A percentile compares a stretch with the other conserved stretches of the same genome.
These are phyloP conservation scores for Abramis brama DNA, from an alignment of 2,113 vertebrate genomes.

Conservation along the genomic window DNA sequence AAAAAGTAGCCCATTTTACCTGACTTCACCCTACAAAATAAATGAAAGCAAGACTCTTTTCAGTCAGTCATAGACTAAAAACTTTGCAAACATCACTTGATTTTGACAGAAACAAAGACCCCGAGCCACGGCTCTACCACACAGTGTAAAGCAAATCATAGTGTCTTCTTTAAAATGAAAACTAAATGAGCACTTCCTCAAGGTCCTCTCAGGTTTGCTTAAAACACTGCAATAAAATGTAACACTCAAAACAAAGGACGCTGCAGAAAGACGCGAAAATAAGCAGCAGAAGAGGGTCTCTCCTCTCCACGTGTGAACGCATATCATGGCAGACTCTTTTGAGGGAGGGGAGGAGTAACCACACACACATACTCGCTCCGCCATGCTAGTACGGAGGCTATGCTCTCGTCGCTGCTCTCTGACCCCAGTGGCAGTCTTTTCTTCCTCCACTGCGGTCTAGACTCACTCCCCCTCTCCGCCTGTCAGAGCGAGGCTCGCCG, in stretches of 20 bases:
- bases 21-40: background rate
- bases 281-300: background rate
- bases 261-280: background rate
- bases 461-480: slow-evolving; percentile 64
- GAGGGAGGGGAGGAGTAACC: slow-evolving; percentile 49
- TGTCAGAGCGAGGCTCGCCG: slow-evolving; percentile 29
- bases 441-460: slow-evolving; percentile 82
- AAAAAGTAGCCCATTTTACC: background rate
- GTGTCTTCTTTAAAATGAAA: background rate
- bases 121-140: background rate
- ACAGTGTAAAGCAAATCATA: background rate
- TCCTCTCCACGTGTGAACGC: slow-evolving; percentile 21
- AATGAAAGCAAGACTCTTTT: background rate
- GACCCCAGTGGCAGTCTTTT: slow-evolving; percentile 92
- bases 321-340: slow-evolving; percentile 36
- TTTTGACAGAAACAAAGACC: slow-evolving; percentile 1
- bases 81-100: background rate
- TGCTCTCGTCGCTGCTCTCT: slow-evolving; percentile 85
- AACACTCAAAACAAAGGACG: slow-evolving; percentile 8
- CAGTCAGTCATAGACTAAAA: background rate
- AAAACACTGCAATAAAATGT: background rate
- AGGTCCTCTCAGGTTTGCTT: slow-evolving; percentile 4
- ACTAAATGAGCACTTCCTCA: background rate
- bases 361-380: slow-evolving; percentile 42
- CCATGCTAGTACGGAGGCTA: slow-evolving; percentile 70